Conservation (phyloP, 2,113 vertebrate species). For the Dolichotis patagonum region DNA sequence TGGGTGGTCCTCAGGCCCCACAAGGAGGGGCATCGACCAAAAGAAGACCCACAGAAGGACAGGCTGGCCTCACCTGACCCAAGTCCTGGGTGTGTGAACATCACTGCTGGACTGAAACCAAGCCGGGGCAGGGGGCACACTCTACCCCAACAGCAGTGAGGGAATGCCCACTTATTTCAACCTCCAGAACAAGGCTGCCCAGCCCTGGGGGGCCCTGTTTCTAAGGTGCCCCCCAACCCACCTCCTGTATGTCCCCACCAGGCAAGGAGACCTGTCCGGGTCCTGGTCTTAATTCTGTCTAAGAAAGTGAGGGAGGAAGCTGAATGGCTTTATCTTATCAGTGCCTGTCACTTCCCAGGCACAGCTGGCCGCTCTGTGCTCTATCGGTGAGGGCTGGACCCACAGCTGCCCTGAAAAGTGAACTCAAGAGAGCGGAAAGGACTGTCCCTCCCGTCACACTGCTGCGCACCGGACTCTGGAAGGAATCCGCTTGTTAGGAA, state of each 20-base stretch:
- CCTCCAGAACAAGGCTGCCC: neutral
- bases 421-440: neutral
- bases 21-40: fast-evolving
- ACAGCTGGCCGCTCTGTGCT: neutral
- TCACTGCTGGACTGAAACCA: neutral
- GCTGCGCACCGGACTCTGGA: neutral
- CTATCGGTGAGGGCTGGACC: neutral
- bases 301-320: neutral
- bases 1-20: neutral
- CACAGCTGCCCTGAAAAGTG: neutral
- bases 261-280: neutral
- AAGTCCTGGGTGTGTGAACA: too few species aligned
- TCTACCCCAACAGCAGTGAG: neutral
- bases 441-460: neutral
- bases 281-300: neutral
- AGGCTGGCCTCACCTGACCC: neutral
- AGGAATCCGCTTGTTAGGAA: neutral
- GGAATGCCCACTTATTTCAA: neutral
- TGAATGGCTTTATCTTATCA: neutral
- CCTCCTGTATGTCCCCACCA: neutral
- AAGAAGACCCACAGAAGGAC: neutral
- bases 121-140: neutral
- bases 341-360: neutral
- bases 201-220: neutral
- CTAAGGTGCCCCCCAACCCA: neutral